Evolutionary conservation across 2,113 vertebrate genomes (phyloP), one percentile per base, ranked within the genome.

Genomic region (Anser cygnoides): DNA sequence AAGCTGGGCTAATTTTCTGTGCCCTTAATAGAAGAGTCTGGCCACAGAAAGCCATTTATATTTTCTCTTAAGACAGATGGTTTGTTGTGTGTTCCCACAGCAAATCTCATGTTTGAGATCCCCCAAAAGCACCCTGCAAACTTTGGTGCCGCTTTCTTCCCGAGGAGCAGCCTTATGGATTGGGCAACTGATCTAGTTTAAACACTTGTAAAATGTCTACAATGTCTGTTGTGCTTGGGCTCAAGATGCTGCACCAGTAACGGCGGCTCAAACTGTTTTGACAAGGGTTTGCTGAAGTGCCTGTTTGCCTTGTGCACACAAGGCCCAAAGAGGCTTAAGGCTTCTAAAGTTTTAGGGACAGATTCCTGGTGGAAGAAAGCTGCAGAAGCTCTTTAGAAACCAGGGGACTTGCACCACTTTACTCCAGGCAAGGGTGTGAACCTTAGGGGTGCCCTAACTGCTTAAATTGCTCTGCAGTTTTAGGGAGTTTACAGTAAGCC

Each of bases 391-490:
- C 66, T 39, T 84, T 46, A 18, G 43, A 95, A 96, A 87, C 17
- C 22, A 29, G 37, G 81, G 59, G 23, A 23, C 43, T 93, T 82
- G 89, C 79, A 71, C 66, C 8, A 11, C 73, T 92, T 89, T 92
- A 89, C 84, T 96, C 76, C 49, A 74, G 71, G 57, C 0, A 0
- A 90, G 83, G 92, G 76, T 90, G 76, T 46, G 88, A 92, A 71
- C 46, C 54, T 75, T 55, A 10, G 75, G n/a, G 57, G 37, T 87
- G 86, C 86, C 93, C 71, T 66, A 43, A 46, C 89, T 89, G 77
- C 93, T 96, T 39, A 87, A 93, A 96, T 91, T 96, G 87, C 96
- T 96, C 93, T 89, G 94, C 91, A 93, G 89, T 96, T 96, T 93
- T 92, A 94, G 88, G 68, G 79, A 83, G 90, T 94, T 97, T 96